Evolutionary conservation across 2,113 vertebrate species (phyloP), one percentile per base, ranked within the genome.

Genomic region (Myrmecobius fasciatus): DNA sequence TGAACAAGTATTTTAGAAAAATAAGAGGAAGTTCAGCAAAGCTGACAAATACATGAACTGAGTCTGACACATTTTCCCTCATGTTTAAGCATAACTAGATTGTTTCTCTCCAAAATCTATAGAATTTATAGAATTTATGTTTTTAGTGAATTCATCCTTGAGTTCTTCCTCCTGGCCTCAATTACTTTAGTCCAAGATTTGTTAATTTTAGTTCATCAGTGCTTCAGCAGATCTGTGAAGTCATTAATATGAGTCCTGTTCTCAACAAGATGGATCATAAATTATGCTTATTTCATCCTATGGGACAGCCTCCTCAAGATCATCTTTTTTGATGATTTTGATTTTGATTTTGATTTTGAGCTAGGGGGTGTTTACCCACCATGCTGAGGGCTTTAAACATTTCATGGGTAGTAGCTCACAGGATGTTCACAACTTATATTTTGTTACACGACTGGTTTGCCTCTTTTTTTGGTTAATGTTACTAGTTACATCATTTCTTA

Each of bases 61-160:
- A n/a, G 60, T 75, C 36, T n/a, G 11, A 75, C 60, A 75, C 20
- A n/a, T 75, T 75, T n/a, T 75, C 60, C 17, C 31, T n/a, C 31
- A 75, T 14, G 0, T 67, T 67, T 67, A 67, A 67, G 60, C 47
- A 90, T 25, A 93, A 93, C 31, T 83, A 91, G 51, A 31, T 25
- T 88, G 26, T 93, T 91, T 91, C 54, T 94, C 28, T 46, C 12
- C 36, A 89, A 94, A 95, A 88, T 94, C 10, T 26, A 20, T 91
- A 24, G 95, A 36, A 88, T 96, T 95, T 26, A 20, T 91, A 24
- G 95, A 36, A 88, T 96, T 95, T 96, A 51, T 91, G 22, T 47
- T 20, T n/a, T 92, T 91, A 91, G 93, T 89, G 90, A 75, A 90
- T 46, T 94, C 36, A 93, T 90, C 28, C 93, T 93, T 92, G 60